Base-by-base conservation (phyloP, 2,797 vertebrate genomes). In the Ispidina lecontei region DNA sequence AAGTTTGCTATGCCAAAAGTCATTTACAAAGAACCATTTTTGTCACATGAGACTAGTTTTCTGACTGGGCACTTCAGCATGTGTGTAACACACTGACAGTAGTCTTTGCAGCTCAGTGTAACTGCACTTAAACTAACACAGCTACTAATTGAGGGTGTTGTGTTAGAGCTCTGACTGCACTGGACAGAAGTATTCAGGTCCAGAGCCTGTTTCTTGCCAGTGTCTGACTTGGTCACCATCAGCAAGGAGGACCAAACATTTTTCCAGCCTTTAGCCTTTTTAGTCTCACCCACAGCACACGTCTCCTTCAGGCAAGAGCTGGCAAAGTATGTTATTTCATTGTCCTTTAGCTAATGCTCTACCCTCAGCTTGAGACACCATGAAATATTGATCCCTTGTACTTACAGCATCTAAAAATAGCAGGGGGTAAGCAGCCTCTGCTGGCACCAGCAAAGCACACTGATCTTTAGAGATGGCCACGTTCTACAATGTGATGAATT, bases 381-480 rank as follows among this genome's bases (percentile, higher is more conserved):
- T 49, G 26, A 91, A 83, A 89, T 85, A 90, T 72, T 83, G 65
- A 95, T 89, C n/a, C 3, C 33, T 54, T 89, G n/a, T 75, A 89
- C 31, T 87, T 67, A 46, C 6, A 65, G 41, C 4, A 70, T 62
- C 87, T 81, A 78, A 90, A 91, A 93, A 87, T 84, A 85, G 31
- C 55, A 86, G n/a, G 5, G 33, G 21, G 37, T 82, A 86, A 91
- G 51, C 43, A 59, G 33, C 56, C 35, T 80, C 8, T 41, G 16
- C 68, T 77, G 62, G 65, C 39, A 87, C 14, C 44, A 79, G 22
- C 58, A 60, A 18, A 55, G n/a, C 25, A 83, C 44, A 55, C 29
- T 33, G 54, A 62, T 52, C 39, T 65, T 89, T 52, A 79, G n/a
- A 71, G 19, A 76, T 16, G 21, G 26, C 14, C 21, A 69, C 15